A percentile compares a stretch with the other conserved stretches of the same genome.
These are phyloP conservation scores for Arctopsyche grandis DNA, from an alignment of 1,140 invertebrate genomes.

Conservation along the genomic window DNA sequence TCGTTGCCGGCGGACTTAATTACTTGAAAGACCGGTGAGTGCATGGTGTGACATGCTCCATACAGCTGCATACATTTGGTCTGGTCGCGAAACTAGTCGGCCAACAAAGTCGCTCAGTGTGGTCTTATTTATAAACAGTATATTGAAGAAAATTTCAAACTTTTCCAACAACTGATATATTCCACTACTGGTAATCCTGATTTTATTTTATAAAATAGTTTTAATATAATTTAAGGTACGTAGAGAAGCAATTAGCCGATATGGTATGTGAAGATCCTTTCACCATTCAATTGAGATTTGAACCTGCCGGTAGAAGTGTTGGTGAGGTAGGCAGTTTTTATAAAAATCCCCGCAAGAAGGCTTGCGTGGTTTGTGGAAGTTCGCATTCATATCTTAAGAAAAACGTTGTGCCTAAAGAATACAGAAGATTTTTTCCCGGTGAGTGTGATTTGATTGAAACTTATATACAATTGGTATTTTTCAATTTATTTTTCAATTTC, in stretches of 20 bases:
- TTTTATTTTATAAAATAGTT: too few species aligned
- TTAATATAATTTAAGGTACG: too few species aligned
- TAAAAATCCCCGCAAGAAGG: constrained; percentile 78
- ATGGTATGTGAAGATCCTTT: constrained; percentile 75
- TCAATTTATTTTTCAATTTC: neutral
- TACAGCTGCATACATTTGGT: too few species aligned
- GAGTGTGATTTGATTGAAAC: constrained; percentile 53
- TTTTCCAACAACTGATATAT: too few species aligned
- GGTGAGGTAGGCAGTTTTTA: constrained; percentile 79
- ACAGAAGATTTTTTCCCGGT: constrained; percentile 84
- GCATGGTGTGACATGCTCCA: too few species aligned
- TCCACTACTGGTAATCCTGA: too few species aligned
- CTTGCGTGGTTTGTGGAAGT: constrained; percentile 86
- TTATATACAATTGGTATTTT: constrained; percentile 13
- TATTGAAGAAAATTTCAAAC: too few species aligned
- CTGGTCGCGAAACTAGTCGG: too few species aligned
- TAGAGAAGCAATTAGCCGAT: constrained; percentile 73
- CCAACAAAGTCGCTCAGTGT: too few species aligned
- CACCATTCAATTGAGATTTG: constrained; percentile 81
- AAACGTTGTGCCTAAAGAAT: constrained; percentile 86
- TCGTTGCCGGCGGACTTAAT: too few species aligned
- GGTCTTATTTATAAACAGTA: neutral
- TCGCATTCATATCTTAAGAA: constrained; percentile 79
- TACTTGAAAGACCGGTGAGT: too few species aligned
- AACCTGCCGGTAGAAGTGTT: constrained; percentile 79